A percentile compares a stretch with the other conserved stretches of the same genome.
Evolutionary conservation across 2,113 vertebrate genomes (phyloP).

Genomic region (Nycticorax nycticorax): DNA sequence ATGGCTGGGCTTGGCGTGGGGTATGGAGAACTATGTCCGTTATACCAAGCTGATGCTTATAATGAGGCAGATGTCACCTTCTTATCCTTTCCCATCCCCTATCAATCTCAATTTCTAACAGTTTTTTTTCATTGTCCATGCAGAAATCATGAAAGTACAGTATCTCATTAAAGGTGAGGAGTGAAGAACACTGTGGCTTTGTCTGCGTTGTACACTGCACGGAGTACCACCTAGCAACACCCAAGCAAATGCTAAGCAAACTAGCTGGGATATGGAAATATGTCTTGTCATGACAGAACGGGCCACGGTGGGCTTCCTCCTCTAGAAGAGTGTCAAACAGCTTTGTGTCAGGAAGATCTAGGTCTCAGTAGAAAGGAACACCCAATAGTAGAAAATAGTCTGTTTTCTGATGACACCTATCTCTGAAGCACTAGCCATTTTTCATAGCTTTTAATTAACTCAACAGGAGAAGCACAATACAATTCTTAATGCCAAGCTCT

Average conservation of each 20-base stretch:
- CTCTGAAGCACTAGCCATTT: neutral
- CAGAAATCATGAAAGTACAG: neutral
- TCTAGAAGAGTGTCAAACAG: neutral
- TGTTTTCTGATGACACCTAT: neutral
- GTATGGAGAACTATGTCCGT: neutral
- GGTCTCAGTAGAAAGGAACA: neutral
- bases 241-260: neutral
- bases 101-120: neutral
- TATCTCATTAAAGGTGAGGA: neutral
- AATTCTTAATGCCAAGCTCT: neutral
- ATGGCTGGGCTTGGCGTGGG: neutral
- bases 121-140: neutral
- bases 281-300: neutral
- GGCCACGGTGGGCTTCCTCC: neutral
- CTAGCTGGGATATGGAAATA: neutral
- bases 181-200: neutral
- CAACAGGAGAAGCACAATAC: neutral
- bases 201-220: accelerated
- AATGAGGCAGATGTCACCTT: neutral
- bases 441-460: neutral
- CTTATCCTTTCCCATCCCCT: neutral
- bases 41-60: neutral
- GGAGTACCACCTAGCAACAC: neutral
- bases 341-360: neutral
- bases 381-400: neutral